Evolutionary conservation across 2,113 vertebrate species (phyloP), one percentile per base, ranked within the genome.

Genomic region (Takifugu flavidus): DNA sequence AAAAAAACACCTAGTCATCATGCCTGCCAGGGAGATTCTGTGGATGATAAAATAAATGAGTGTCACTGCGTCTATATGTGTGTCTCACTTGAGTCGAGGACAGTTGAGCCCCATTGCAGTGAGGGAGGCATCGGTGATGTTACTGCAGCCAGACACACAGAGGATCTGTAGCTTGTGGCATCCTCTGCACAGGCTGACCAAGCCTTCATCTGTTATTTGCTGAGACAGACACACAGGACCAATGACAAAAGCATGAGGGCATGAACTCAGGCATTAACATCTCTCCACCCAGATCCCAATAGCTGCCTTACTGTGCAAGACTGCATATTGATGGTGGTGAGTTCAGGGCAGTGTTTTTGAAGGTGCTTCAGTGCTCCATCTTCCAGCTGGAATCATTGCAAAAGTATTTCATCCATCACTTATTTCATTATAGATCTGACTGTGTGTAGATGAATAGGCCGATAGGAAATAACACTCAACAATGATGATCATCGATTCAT

Each of bases 21-120:
- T 31, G 29, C 27, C 2, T 7, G 12, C 29, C 5, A 29, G 25
- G 4, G 51, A 2, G 14, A 15, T 26, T 29, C 26, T 53, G 51
- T 28, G 45, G 13, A n/a, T 46, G 11, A 15, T 4, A 15, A n/a
- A 15, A n/a, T 46, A n/a, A 15, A 29, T 15, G 14, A 61, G 34
- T 20, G 20, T 28, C 8, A 25, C 3, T 34, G 20, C 29, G 53
- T 61, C 43, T 63, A 55, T 46, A 25, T 62, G 50, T 56, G 46
- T 52, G 85, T 89, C 94, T 93, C 87, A 96, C 95, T 95, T 95
- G 57, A 96, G 89, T 80, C 89, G 82, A 3, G 95, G 94, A 84
- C 95, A 96, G 90, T 96, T 96, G 63, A 96, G 86, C 72, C 94
- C 95, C 84, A 96, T 90, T 29, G 95, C 94, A 25, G 92, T 94